Percentiles rank a stretch among this genome's conserved stretches.
phyloP scores from a whole-genome alignment of 1,140 invertebrate species.

The Bombus impatiens region DNA sequence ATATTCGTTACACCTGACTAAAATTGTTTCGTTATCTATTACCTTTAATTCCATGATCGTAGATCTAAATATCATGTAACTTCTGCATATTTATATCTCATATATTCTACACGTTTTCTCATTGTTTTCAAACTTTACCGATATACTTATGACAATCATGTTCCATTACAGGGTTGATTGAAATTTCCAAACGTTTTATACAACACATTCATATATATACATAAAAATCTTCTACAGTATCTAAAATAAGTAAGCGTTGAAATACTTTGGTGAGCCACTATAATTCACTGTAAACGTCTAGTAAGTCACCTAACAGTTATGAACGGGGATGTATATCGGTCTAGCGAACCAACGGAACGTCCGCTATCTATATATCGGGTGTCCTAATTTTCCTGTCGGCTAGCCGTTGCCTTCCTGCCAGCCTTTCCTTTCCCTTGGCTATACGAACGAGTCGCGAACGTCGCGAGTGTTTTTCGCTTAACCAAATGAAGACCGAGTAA shows the following conservation, averaged over 20 bases:
- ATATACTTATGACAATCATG: no score
- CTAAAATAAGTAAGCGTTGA: no score
- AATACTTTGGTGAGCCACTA: background rate
- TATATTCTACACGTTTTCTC: no score
- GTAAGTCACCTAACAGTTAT: background rate
- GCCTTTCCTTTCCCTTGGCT: background rate
- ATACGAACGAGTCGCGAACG: slow-evolving; percentile 36
- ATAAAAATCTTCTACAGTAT: background rate
- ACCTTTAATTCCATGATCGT: no score
- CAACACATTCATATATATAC: no score
- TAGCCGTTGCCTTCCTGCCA: background rate
- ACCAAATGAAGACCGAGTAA: slow-evolving; percentile 65
- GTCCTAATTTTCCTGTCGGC: slow-evolving; percentile 67
- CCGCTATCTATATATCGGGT: slow-evolving; percentile 62
- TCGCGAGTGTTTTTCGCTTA: slow-evolving; percentile 70
- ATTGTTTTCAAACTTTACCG: no score
- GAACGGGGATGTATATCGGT: background rate
- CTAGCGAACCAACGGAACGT: slow-evolving; percentile 1
- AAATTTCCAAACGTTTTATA: no score
- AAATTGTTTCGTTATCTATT: no score
- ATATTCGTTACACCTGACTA: no score
- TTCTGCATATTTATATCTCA: no score
- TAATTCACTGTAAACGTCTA: background rate
- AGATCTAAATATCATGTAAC: no score
- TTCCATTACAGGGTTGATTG: no score